Base-by-base conservation (phyloP, 2,113 vertebrate genomes). In the Emydura subglobosa region DNA sequence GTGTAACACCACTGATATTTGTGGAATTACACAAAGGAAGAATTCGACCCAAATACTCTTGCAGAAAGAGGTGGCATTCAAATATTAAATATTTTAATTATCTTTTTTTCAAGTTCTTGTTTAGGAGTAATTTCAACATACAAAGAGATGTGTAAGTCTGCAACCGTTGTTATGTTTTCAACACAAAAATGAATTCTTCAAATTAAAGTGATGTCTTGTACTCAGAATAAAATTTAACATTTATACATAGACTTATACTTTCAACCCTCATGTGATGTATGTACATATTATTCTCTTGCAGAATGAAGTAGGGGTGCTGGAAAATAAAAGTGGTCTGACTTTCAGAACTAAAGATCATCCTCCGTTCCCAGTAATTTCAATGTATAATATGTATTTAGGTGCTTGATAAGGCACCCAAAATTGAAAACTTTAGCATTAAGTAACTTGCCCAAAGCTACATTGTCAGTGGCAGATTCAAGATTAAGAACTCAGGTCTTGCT, bases 321-420 rank as follows among this genome's bases (percentile, higher is more conserved):
- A 31, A 90, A 94, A 92, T 51, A 84, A 81, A 92, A 85, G 10
- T 51, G 3, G 0, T 1, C 50, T 91, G 10, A 13, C 25, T 90
- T 90, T 93, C 84, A 76, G 85, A 87, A 79, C 27, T 85, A 54
- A 5, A 88, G 83, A 92, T 86, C 25, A 42, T 25, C 34, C 79
- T 90, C 90, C 92, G 86, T 82, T 96, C 59, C 55, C 88, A 93
- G 80, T 91, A 90, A 94, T 83, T 86, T 96, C 86, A 89, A 55
- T 12, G 78, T 0, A 0, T 39, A 93, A 44, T 88, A n/a, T 79
- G 76, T 78, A 95, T 96, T 94, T 96, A 96, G 95, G 91, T 97
- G 97, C 93, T 96, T 94, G 95, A 17, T 49, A 31, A 29, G 14
- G 55, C 17, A 61, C 61, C 39, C 44, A 59, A 47, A 44, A 25